Evolutionary conservation across 2,888 invertebrate species (phyloP).

Genomic region (Cancer borealis): DNA sequence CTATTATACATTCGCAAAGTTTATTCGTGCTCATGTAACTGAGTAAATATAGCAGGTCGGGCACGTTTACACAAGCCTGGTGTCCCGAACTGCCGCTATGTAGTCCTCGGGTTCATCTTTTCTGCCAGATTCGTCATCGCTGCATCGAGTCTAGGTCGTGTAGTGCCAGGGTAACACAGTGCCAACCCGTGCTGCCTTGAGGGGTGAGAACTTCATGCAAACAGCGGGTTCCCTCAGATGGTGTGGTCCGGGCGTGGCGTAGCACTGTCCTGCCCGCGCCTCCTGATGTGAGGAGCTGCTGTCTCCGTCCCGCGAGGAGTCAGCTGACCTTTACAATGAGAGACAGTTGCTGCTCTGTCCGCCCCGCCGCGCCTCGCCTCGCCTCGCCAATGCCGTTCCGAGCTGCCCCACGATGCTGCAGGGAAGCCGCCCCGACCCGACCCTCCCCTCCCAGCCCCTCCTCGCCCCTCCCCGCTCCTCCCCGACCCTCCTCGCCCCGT

Average conservation of each 20-base stretch:
- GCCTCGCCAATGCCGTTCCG: neutral
- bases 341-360: slow-evolving; percentile 42
- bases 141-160: slow-evolving; percentile 18
- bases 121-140: slow-evolving; percentile 43
- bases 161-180: neutral
- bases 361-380: neutral
- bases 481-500: neutral
- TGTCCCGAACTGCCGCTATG: neutral
- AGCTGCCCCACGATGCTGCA: neutral
- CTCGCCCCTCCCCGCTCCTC: neutral
- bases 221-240: slow-evolving; percentile 24
- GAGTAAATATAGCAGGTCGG: slow-evolving; percentile 27
- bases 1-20: slow-evolving; percentile 9
- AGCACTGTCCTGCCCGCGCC: neutral
- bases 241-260: neutral
- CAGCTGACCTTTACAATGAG: slow-evolving; percentile 41
- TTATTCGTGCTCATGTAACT: slow-evolving; percentile 20
- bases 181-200: neutral
- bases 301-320: slow-evolving; percentile 41
- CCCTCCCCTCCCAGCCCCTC: neutral
- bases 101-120: neutral
- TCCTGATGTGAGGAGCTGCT: slow-evolving; percentile 34
- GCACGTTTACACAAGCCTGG: slow-evolving; percentile 18
- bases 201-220: neutral
- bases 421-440: neutral